A percentile compares a stretch with the other conserved stretches of the same genome.
Conservation (phyloP, 2,797 vertebrate species). For the Champsocephalus gunnari region DNA sequence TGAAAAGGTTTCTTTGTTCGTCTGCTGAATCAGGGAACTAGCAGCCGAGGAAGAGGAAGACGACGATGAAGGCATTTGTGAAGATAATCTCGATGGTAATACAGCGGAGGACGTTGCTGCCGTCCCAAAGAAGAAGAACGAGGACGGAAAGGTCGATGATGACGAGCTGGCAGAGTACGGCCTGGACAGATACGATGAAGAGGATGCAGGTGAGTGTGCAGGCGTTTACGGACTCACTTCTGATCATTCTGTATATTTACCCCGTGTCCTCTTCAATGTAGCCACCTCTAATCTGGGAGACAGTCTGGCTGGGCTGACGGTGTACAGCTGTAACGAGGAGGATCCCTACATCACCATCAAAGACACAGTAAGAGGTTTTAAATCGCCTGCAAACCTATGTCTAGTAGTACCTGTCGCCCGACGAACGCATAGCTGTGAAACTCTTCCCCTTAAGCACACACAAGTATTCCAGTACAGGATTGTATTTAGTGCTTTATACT, state of each 20-base stretch:
- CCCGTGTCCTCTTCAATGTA: conserved; percentile 44
- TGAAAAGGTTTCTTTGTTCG: background rate
- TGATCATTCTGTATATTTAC: background rate
- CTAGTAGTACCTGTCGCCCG: no score
- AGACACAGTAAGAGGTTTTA: conserved; percentile 89
- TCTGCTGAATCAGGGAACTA: conserved; percentile 74
- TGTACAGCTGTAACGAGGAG: conserved; percentile 91
- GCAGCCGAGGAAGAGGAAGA: conserved; percentile 79
- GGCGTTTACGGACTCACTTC: background rate
- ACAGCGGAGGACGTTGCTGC: conserved; percentile 37
- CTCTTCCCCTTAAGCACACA: background rate
- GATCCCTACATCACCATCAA: conserved; percentile 97
- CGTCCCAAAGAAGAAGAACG: conserved; percentile 53
- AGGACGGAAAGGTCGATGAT: conserved; percentile 68
- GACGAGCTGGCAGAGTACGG: conserved; percentile 93
- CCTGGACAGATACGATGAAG: conserved; percentile 93
- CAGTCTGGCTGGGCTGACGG: conserved; percentile 91
- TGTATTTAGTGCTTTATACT: background rate
- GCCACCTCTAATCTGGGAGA: conserved; percentile 90
- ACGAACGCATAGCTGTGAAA: background rate
- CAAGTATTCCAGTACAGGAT: background rate
- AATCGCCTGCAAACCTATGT: background rate
- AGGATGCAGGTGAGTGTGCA: conserved; percentile 81
- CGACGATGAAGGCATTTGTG: conserved; percentile 78
- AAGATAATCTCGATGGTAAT: conserved; percentile 41